Base-by-base conservation (phyloP, 2,888 invertebrate species). In the Chrysolina oricalcia region DNA sequence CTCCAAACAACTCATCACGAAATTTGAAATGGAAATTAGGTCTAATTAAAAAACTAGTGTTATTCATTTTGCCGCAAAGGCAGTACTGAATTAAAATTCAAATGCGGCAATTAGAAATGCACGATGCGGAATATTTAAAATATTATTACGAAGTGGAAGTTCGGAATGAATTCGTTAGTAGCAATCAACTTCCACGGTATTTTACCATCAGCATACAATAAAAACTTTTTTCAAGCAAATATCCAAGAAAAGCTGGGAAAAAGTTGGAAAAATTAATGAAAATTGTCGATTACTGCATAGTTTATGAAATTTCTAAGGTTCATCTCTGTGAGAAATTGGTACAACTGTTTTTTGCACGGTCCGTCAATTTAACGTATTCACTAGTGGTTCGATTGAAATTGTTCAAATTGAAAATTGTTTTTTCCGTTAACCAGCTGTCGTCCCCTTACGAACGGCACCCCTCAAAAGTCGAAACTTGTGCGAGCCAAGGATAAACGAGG, bases 31-130 rank as follows among this genome's bases (percentile, higher is more conserved):
- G 74, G 67, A 70, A 74, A 74, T 70, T 67, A 59, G 63, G n/a
- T 62, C 71, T 67, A 71, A 74, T 74, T n/a, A 59, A 27, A 67
- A 71, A 74, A 74, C 48, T 50, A 59, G 19, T 23, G 64, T 43
- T 74, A 62, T 21, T 50, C 56, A 50, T 74, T 67, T 68, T 71
- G 50, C 71, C 67, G 70, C 71, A 74, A 70, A 70, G 74, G 65
- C 67, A 43, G 70, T 59, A 67, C 40, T 66, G 56, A 74, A 74
- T 74, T 74, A 71, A 74, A 71, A 74, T 74, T 74, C 74, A 71
- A 74, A 74, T 74, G 62, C 62, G 48, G 74, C 35, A 74, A 74
- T 74, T 74, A 67, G 63, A 65, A 62, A 71, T 74, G 74, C 74
- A 74, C 70, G 62, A 41, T 71, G 74, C 67, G 70, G 71, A 74